Conservation (phyloP, 2,113 vertebrate species). For the Aramus guarauna region DNA sequence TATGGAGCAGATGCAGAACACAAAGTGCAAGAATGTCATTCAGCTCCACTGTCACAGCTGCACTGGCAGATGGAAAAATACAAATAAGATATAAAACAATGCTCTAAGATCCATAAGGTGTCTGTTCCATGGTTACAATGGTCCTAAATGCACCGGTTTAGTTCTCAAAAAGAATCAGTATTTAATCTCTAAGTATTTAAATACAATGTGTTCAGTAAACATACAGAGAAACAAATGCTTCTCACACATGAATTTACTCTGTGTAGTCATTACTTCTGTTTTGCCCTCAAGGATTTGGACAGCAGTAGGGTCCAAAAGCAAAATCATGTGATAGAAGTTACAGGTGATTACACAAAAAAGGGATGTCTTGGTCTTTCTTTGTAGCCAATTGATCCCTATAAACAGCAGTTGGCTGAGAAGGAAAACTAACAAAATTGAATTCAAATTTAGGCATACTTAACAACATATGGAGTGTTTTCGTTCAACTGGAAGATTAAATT, state of each 20-base stretch:
- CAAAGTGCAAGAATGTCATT: constrained; percentile 53
- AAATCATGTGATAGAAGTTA: neutral
- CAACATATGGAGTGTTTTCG: constrained; percentile 20
- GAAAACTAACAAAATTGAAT: neutral
- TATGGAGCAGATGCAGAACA: constrained; percentile 51
- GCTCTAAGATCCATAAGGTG: constrained; percentile 37
- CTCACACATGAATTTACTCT: neutral
- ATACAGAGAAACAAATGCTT: neutral
- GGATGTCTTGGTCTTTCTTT: neutral
- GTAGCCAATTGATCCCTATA: neutral
- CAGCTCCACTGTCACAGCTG: constrained; percentile 46
- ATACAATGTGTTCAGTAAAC: neutral
- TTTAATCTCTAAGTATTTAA: constrained; percentile 5
- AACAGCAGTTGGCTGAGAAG: neutral
- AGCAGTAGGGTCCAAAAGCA: neutral
- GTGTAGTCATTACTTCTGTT: neutral
- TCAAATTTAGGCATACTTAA: constrained; percentile 30
- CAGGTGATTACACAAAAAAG: neutral
- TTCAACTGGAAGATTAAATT: constrained; percentile 58
- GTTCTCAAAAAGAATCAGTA: neutral
- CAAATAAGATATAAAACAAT: constrained; percentile 44
- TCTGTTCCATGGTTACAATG: neutral
- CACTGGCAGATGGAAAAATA: constrained; percentile 54
- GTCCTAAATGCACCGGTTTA: neutral
- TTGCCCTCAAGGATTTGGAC: neutral